Base-by-base conservation (phyloP, 2,888 invertebrate genomes). In the Drosophila fungiperda region DNA sequence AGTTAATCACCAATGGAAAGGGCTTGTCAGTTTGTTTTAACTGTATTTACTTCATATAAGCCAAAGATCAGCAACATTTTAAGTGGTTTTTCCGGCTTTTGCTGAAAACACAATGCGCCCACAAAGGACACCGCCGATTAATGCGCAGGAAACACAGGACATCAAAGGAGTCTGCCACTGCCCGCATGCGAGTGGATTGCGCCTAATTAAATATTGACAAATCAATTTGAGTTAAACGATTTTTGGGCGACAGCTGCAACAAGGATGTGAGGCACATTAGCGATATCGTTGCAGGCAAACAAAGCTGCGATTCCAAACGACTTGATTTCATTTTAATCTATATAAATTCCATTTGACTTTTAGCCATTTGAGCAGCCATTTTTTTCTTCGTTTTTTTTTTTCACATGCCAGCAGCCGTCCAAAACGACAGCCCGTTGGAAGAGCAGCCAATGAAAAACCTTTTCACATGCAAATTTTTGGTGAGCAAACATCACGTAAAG, bases 171-270 rank as follows among this genome's bases (percentile, higher is more conserved):
- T 33, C 58, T 54, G n/a, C 42, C 26, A 17, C n/a, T 33, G 57
- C 61, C 73, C 78, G 83, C 83, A 78, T 72, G n/a, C 15, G 55
- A 29, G 38, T n/a, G 23, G 67, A 33, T 55, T 36, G 48, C 38
- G 66, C 70, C 87, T 89, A 87, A 89, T 87, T 87, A 87, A 89
- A 87, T 89, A 87, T 87, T 87, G 87, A 89, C 87, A 87, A 89
- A 78, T 87, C 90, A 87, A 87, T 87, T 89, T 81, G 83, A 87
- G 90, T 85, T 89, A 89, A 89, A 80, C 88, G 87, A 87, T 89
- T 87, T 89, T 87, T 89, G 82, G 79, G 87, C 69, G 84, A n/a
- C 87, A 87, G 89, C 87, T 88, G 88, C 61, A 35, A 60, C 69
- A 60, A 48, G 55, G 59, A 49, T 59, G 62, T 17, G 60, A 26